Base-by-base conservation (phyloP, 2,797 vertebrate species). In the Hirundo rustica region DNA sequence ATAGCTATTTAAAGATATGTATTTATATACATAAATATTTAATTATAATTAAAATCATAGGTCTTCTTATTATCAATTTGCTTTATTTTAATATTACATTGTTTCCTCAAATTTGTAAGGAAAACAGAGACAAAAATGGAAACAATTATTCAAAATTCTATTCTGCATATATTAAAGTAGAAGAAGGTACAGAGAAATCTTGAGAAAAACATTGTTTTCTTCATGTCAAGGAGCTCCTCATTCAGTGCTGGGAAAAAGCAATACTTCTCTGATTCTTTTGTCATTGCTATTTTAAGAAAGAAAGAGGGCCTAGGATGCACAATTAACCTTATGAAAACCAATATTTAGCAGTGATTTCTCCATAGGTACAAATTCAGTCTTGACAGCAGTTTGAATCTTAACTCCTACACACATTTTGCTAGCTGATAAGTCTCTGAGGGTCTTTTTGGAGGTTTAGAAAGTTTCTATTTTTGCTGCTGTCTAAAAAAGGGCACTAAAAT, bases 401-500 rank as follows among this genome's bases (percentile, higher is more conserved):
- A 80, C 80, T 88, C 92, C 84, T 70, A 75, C 27, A 3, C 36
- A 18, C 62, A 73, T 88, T 93, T 93, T 94, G 20, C 55, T 80
- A 70, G 55, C 64, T 92, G 77, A 8, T 89, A 88, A 89, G 40
- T 74, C 89, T 93, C 88, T 4, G 12, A 60, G 50, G 50, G 61
- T 87, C 32, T 81, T 44, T 73, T 93, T 19, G 70, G 54, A 89
- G 70, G 32, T 78, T 96, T 92, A 87, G 25, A 72, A 93, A 93
- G 27, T 65, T 94, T 92, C 78, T 94, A 79, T 86, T 95, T 90
- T 92, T 96, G 91, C 75, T 70, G 50, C 57, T 93, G 64, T 73
- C 90, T 92, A 67, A 92, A 91, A 91, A 94, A 93, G 58, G 38
- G 60, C 68, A 87, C 75, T 48, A 94, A 96, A 96, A 85, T 19